Evolutionary conservation across 2,797 vertebrate species (phyloP), one percentile per base, ranked within the genome.

Genomic region (Thamnophis elegans): DNA sequence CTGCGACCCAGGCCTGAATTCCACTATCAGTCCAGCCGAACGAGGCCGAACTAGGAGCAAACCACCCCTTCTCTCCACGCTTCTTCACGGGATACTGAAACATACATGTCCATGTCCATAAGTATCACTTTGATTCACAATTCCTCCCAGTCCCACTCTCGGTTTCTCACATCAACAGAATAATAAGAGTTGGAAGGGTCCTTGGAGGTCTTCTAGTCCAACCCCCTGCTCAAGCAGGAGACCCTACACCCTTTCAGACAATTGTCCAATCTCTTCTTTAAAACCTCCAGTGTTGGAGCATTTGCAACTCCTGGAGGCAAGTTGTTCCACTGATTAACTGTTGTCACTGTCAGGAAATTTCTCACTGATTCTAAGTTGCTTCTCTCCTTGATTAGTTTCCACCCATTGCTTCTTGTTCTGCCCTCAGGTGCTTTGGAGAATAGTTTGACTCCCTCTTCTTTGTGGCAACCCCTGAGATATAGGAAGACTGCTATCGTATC

Each of bases 391-490:
- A 8, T 68, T 2, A 32, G 5, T 68, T 68, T 68, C n/a, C 62
- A 32, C 0, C n/a, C 6, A 0, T 68, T 32, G n/a, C n/a, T 32
- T 68, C 62, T 68, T 68, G 13, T 32, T 0, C 62, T 68, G 0
- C 28, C 2, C 0, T 68, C 5, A 7, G n/a, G n/a, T 0, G n/a
- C n/a, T 32, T 68, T 68, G 62, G n/a, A 16, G 13, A 32, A 68
- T 32, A 68, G 62, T 1, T 68, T 32, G 28, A 32, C 28, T 7
- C 28, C 28, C 5, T 32, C 28, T 16, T 32, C n/a, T 68, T 32
- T 32, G 62, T 0, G 28, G 28, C 13, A 68, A 2, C 62, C 62
- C 28, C n/a, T n/a, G 0, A 68, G 2, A 68, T 68, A 32, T 1
- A 32, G 28, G 62, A 68, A 68, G 0, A 2, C 28, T 68, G 28